Evolutionary conservation across 2,797 vertebrate genomes (phyloP), one percentile per base, ranked within the genome.

Genomic region (Steatocranus sp.): DNA sequence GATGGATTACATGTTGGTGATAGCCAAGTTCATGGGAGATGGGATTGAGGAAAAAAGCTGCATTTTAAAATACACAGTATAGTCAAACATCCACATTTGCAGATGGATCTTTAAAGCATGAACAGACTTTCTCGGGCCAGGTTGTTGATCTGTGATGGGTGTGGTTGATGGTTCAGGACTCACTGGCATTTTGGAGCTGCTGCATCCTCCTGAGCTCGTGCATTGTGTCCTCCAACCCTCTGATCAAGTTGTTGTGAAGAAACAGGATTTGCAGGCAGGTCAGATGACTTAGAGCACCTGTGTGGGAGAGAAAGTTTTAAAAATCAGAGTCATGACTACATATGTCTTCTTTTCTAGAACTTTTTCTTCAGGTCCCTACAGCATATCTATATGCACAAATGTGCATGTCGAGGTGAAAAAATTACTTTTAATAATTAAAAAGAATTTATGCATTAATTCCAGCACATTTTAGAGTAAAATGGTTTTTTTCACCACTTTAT

Each of bases 31-130:
- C 95, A 48, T 95, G 94, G 34, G 94, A 92, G 82, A 97, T 90
- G 73, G 96, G 96, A 79, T 97, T 98, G 79, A 96, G 94, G 92
- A 95, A 97, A 5, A 98, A 93, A 88, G 92, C 97, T 97, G 93
- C 74, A 94, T 54, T 3, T 63, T 18, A 0, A 7, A 61, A 46
- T 41, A 36, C 3, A 73, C 68, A 54, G 34, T 17, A 25, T 12
- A 3, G 15, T 70, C 2, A 70, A 32, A 58, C 34, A 2, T 20
- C 5, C 4, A 3, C 8, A 36, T 27, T 12, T 38, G 6, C 36
- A 56, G 1, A 27, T 70, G 38, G 23, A 46, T 70, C 23, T 46
- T 70, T 46, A 17, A 46, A 27, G 23, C 66, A 18, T 70, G 6
- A 70, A 18, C 23, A 70, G 38, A 70, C 25, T 25, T 68, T 68